phyloP scores from a whole-genome alignment of 2,113 vertebrate species.

The Brachyhypopomus occidentalis region DNA sequence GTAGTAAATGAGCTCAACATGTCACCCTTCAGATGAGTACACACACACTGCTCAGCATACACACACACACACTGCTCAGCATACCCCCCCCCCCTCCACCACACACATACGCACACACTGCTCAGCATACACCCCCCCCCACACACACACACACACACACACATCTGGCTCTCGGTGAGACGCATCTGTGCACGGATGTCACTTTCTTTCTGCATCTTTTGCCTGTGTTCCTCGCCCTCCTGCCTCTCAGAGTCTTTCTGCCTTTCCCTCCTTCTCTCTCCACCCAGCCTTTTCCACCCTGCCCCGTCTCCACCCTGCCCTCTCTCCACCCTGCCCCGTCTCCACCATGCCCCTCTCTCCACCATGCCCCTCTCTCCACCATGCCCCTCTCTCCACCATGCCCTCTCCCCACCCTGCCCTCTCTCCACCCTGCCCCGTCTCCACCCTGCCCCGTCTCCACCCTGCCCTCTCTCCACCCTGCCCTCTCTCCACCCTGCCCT shows the following conservation, averaged over 20 bases:
- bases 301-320: too few relatives aligned
- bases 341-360: too few relatives aligned
- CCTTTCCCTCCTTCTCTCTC: constrained; percentile 23
- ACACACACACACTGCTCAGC: constrained; percentile 30
- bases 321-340: too few relatives aligned
- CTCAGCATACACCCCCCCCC: too few relatives aligned
- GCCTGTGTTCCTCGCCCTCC: constrained; percentile 18
- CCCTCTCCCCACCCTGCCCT: too few relatives aligned
- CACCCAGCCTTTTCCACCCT: too few relatives aligned
- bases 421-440: too few relatives aligned
- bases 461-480: too few relatives aligned
- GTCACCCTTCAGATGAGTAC: constrained; percentile 12
- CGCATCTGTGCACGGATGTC: constrained; percentile 54
- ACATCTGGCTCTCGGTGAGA: constrained; percentile 49
- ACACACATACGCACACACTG: constrained; percentile 47
- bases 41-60: constrained; percentile 44
- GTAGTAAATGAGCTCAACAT: not conserved
- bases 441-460: too few relatives aligned
- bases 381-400: too few relatives aligned
- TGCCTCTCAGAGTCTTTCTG: constrained; percentile 33
- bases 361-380: too few relatives aligned
- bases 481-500: not conserved
- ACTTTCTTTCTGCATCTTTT: constrained; percentile 10
- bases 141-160: constrained; percentile 39
- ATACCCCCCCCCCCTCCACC: too few relatives aligned